These are phyloP conservation scores for Sphinx pinastri DNA, from an alignment of 2,888 invertebrate genomes.

Conservation along the genomic window DNA sequence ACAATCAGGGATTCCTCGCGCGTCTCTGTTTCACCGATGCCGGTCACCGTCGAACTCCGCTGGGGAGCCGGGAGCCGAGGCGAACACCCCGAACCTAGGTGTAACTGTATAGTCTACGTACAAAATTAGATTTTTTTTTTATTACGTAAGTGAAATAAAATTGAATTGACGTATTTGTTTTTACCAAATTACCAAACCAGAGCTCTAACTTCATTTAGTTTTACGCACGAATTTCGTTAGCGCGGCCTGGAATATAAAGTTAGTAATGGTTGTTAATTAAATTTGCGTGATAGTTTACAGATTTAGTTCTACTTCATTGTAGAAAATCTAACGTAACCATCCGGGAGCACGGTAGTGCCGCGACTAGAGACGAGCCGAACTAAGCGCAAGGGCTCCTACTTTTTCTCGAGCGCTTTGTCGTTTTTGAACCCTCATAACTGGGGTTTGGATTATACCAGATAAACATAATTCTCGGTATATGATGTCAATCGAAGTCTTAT, in stretches of 20 bases:
- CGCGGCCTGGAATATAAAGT: not conserved
- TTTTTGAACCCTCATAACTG: no score
- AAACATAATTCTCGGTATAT: no score
- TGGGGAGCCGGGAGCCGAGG: not conserved
- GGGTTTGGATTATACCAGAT: no score
- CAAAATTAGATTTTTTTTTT: constrained; percentile 12
- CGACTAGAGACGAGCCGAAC: no score
- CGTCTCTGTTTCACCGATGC: constrained; percentile 60
- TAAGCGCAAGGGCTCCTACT: no score
- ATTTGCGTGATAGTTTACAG: no score
- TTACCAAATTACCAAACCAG: not conserved
- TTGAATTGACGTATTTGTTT: constrained; percentile 1
- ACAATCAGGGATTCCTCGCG: constrained; percentile 74
- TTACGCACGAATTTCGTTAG: not conserved
- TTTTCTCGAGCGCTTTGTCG: no score
- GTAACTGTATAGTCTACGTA: not conserved
- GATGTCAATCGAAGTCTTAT: no score
- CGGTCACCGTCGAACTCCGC: constrained; percentile 30
- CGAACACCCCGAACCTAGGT: not conserved
- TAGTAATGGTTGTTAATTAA: no score
- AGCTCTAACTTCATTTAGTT: not conserved
- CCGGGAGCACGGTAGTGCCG: no score
- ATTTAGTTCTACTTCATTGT: no score
- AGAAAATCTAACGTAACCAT: no score
- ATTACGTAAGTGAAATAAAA: constrained; percentile 13